phyloP scores from a whole-genome alignment of 1,140 invertebrate genomes.

The Popillia japonica region DNA sequence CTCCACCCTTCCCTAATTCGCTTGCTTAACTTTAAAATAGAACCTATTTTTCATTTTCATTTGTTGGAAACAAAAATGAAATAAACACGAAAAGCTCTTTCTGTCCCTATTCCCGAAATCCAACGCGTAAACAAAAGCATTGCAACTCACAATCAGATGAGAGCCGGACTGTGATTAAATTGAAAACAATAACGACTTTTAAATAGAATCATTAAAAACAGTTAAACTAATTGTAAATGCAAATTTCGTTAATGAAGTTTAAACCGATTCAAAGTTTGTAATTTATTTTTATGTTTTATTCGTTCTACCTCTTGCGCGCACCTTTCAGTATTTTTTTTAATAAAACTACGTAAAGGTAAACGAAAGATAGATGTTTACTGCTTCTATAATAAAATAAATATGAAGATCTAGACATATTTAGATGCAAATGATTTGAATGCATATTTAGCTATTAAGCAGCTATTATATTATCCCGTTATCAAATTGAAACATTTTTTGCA shows the following conservation, averaged over 20 bases:
- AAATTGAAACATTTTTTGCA: conserved; percentile 63
- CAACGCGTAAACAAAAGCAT: conserved; percentile 22
- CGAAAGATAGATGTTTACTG: no score
- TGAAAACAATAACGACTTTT: conserved; percentile 30
- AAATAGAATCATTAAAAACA: conserved; percentile 33
- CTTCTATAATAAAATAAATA: no score
- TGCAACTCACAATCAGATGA: neutral
- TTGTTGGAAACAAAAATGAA: neutral
- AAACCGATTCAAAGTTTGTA: neutral
- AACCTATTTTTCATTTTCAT: neutral
- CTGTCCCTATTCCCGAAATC: neutral
- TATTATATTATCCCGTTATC: no score
- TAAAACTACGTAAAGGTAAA: neutral
- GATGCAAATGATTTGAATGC: no score
- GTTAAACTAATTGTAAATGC: conserved; percentile 43
- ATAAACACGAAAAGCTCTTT: conserved; percentile 21
- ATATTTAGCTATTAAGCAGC: no score
- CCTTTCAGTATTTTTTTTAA: neutral
- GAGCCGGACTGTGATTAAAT: conserved; percentile 13
- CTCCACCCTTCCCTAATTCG: no score
- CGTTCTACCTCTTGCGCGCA: neutral
- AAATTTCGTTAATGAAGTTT: conserved; percentile 40
- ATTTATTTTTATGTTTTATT: no score
- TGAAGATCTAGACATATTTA: no score
- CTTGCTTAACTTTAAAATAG: no score